Conservation (phyloP, 2,113 vertebrate species). For the Brachypteracias leptosomus region DNA sequence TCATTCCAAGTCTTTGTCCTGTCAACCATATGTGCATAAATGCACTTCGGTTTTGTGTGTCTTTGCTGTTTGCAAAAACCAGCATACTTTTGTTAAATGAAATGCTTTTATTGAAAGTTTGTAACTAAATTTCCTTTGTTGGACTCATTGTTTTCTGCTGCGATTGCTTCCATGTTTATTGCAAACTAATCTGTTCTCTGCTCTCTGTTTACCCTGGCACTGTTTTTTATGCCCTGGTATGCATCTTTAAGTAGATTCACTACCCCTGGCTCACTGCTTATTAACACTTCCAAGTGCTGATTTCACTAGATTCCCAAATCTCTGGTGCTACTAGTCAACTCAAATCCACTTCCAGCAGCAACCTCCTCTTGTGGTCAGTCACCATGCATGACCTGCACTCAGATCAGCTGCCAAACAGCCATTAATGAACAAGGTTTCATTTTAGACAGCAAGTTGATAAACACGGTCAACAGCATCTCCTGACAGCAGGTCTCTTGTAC, state of each 20-base stretch:
- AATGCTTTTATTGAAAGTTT: background rate
- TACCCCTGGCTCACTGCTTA: background rate
- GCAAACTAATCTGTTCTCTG: constrained; percentile 8
- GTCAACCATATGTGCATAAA: background rate
- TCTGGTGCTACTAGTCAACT: background rate
- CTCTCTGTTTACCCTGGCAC: constrained; percentile 42
- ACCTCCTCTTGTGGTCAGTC: background rate
- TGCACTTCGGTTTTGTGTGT: background rate
- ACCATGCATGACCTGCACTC: background rate
- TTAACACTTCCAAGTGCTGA: constrained; percentile 32
- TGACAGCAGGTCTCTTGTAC: background rate
- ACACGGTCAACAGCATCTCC: background rate
- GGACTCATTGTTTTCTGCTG: background rate
- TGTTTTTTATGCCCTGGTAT: background rate
- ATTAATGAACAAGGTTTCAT: background rate
- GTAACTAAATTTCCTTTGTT: background rate
- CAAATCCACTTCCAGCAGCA: background rate
- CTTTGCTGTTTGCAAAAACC: background rate
- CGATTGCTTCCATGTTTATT: constrained; percentile 43
- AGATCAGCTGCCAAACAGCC: background rate
- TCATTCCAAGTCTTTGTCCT: background rate
- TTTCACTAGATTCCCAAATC: background rate
- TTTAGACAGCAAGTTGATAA: background rate
- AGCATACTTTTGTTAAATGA: background rate
- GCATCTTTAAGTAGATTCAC: constrained; percentile 12